Evolutionary conservation across 2,888 invertebrate species (phyloP).

Genomic region (Yponomeuta malinellus): DNA sequence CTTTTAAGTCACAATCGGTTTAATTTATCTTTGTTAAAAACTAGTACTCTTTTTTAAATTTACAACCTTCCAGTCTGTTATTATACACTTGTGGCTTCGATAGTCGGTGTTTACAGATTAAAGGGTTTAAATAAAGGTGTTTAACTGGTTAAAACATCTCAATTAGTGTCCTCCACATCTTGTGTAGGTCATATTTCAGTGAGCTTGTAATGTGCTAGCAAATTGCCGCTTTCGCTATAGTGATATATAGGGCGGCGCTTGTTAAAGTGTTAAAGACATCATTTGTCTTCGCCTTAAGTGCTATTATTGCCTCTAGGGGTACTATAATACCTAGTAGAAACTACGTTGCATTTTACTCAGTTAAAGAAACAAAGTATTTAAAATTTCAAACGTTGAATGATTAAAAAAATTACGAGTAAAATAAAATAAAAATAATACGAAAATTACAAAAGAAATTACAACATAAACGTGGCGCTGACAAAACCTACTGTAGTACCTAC

Average conservation of each 20-base stretch:
- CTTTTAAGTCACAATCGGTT: conserved; percentile 8
- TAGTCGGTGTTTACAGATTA: conserved; percentile 5
- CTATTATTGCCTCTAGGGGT: background rate
- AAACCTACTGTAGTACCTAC: too few species aligned
- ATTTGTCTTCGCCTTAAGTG: conserved; percentile 1
- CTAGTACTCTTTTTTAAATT: conserved; percentile 11
- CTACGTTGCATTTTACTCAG: background rate
- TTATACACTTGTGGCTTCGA: conserved; percentile 5
- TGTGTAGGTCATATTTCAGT: background rate
- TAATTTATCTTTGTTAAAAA: conserved; percentile 11
- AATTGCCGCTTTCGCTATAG: conserved; percentile 10
- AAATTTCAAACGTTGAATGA: too few species aligned
- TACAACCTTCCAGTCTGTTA: conserved; percentile 3
- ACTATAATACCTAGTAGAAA: background rate
- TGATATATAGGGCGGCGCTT: background rate
- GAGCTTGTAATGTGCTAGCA: background rate
- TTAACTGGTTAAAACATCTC: conserved; percentile 44
- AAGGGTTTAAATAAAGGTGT: conserved; percentile 29
- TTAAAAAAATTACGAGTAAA: too few species aligned
- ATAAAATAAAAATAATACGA: too few species aligned
- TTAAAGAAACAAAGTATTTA: too few species aligned
- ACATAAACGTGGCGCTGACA: too few species aligned
- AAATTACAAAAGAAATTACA: too few species aligned
- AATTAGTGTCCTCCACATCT: conserved; percentile 32
- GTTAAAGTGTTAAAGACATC: background rate